Evolutionary conservation across 1,140 invertebrate genomes (phyloP).

Genomic region (Caenorhabditis remanei): DNA sequence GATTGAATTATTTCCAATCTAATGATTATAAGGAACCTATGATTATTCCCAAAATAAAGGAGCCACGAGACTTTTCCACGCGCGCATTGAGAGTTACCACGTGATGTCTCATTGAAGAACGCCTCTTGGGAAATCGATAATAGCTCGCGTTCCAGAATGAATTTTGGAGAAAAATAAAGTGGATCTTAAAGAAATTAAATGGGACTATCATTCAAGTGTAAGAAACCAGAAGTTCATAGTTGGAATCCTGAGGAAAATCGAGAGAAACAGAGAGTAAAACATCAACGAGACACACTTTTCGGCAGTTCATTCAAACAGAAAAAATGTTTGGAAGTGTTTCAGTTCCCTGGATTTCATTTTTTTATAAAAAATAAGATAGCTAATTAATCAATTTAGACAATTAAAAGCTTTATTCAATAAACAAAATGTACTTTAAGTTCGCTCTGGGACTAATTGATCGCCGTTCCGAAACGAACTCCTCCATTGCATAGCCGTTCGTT

Average conservation of each 20-base stretch:
- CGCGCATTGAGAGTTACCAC: background rate
- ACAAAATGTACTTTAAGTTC: no score
- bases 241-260: background rate
- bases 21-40: background rate
- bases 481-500: no score
- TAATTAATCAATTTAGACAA: background rate
- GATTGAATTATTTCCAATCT: background rate
- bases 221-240: background rate
- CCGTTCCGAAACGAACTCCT: no score
- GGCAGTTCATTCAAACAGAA: background rate
- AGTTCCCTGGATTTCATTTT: background rate
- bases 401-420: no score
- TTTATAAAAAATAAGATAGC: background rate
- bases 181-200: background rate
- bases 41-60: background rate
- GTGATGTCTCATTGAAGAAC: background rate
- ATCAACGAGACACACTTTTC: background rate
- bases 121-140: conserved; percentile 34
- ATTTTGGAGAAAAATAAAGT: background rate
- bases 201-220: background rate
- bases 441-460: no score
- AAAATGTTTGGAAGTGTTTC: background rate
- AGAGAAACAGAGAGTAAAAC: background rate
- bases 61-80: background rate
- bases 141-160: background rate